phyloP scores from a whole-genome alignment of 2,888 invertebrate species.

The Rhagophthalmus giganteus region DNA sequence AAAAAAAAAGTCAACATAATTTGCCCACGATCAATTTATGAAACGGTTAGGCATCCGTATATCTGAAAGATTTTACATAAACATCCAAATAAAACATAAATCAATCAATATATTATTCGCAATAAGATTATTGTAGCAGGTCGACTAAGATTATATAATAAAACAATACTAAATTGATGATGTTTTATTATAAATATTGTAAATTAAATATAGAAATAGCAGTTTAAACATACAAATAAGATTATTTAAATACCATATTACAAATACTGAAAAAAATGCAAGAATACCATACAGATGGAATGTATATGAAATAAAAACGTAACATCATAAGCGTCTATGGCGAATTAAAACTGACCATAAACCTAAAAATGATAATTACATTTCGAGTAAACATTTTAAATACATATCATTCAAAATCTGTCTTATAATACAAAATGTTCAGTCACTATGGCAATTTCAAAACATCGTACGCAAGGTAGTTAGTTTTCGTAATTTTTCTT shows the following conservation, averaged over 20 bases:
- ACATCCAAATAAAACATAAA: no score
- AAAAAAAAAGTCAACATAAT: no score
- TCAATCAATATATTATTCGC: no score
- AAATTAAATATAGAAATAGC: slow-evolving; percentile 27
- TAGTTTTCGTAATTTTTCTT: slow-evolving; percentile 1
- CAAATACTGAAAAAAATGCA: slow-evolving; percentile 25
- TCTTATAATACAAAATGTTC: slow-evolving; percentile 13
- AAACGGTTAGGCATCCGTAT: no score
- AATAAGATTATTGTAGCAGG: no score
- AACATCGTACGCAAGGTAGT: neutral
- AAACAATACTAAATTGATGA: no score
- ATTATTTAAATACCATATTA: slow-evolving; percentile 22
- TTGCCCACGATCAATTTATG: neutral
- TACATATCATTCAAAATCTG: slow-evolving; percentile 19
- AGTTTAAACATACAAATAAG: slow-evolving; percentile 19
- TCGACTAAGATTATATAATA: no score
- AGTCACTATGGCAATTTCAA: slow-evolving; percentile 2
- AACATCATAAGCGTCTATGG: no score
- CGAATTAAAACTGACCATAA: slow-evolving; percentile 1
- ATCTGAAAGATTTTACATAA: no score
- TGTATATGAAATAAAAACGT: slow-evolving; percentile 14
- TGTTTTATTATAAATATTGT: slow-evolving; percentile 26
- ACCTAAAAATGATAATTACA: slow-evolving; percentile 6
- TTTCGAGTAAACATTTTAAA: slow-evolving; percentile 9
- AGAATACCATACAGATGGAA: slow-evolving; percentile 15